Base-by-base conservation (phyloP, 2,888 invertebrate species). In the Apamea crenata region DNA sequence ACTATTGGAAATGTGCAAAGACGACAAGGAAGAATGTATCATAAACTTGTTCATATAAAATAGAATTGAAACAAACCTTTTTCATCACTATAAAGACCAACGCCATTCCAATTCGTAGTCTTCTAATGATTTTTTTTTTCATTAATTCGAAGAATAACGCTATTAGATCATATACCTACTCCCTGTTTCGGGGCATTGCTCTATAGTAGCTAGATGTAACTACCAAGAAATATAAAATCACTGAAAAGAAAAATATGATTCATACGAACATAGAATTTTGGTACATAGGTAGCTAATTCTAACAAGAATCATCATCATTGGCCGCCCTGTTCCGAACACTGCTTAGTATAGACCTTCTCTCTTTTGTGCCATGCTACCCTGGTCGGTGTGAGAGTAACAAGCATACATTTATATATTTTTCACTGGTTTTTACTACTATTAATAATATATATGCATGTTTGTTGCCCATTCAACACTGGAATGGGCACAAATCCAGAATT, bases 221-320 rank as follows among this genome's bases (percentile, higher is more conserved):
- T 71, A 59, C 21, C 59, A 71, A 71, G 40, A 71, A 71, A 59
- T 71, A 71, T 7, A 40, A 71, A 59, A 71, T 4, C 59, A 59
- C 71, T 71, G 71, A 59, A 71, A 71, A 71, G 56, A 40, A 71
- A n/a, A 59, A 71, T 40, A n/a, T n/a, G 12, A 59, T 59, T 59
- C 18, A 21, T 18, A 36, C 12, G 12, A 71, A 71, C 18, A 56
- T 36, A 71, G 1, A 71, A 7, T 59, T 40, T 59, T 40, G 14
- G 36, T 71, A 40, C 12, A 6, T n/a, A 50, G 32, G 25, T 25
- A 21, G 12, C 4, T 47, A 50, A 50, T 69, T 69, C 32, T 21
- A 29, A 69, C 7, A 67, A 67, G 40, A 18, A 61, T 61, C 67
- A 12, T 32, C 32, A 25, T 65, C 6, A 65, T 16, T 67, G 40